A percentile compares a stretch with the other conserved stretches of the same genome.
Conservation (phyloP, 2,888 invertebrate species). For the Mellilla xanthometata region DNA sequence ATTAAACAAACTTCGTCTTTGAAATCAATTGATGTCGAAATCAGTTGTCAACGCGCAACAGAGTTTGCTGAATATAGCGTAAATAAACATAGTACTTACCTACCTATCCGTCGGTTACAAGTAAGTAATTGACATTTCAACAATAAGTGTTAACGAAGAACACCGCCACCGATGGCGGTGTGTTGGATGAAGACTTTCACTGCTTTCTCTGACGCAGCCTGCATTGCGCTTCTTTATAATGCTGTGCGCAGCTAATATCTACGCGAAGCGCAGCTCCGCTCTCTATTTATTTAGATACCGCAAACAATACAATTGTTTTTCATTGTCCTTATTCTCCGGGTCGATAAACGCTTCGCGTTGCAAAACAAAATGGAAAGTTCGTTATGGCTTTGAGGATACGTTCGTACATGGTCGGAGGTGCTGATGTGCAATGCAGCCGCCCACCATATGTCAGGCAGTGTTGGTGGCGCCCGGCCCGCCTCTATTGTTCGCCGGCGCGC, state of each 20-base stretch:
- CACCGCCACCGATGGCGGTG: too few relatives aligned
- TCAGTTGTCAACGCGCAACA: too few relatives aligned
- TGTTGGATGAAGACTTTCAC: conserved; percentile 63
- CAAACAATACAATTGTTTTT: conserved; percentile 67
- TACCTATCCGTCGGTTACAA: conserved; percentile 15
- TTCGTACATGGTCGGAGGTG: conserved; percentile 60
- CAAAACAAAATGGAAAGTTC: conserved; percentile 77
- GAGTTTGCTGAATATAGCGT: too few relatives aligned
- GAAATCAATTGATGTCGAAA: too few relatives aligned
- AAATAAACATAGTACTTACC: neutral
- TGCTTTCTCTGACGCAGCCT: conserved; percentile 74
- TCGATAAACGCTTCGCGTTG: conserved; percentile 63
- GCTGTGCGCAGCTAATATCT: conserved; percentile 49
- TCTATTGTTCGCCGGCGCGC: conserved; percentile 52
- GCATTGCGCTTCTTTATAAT: conserved; percentile 55
- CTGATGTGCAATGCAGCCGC: conserved; percentile 70
- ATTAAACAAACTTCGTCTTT: too few relatives aligned
- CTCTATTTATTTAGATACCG: conserved; percentile 75
- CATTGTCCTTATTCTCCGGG: conserved; percentile 63
- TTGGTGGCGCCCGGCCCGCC: too few relatives aligned
- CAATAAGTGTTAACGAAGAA: conserved; percentile 53
- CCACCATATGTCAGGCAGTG: too few relatives aligned
- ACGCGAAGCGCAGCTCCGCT: conserved; percentile 50
- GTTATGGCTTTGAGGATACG: conserved; percentile 55
- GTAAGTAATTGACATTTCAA: conserved; percentile 39